Conservation (phyloP, 2,888 invertebrate genomes). For the Aporophyla lueneburgensis region DNA sequence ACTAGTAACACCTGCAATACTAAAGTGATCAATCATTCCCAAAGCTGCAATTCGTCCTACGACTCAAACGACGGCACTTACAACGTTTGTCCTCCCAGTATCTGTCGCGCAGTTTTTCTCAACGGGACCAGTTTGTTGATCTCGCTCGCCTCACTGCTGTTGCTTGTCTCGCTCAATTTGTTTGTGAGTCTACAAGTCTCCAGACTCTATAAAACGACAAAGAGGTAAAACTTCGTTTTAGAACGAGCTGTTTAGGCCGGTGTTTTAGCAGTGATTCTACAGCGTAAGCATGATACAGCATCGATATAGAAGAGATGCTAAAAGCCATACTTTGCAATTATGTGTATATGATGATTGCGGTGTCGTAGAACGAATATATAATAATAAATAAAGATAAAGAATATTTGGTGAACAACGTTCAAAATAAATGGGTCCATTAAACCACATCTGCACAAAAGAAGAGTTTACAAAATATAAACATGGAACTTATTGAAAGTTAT, state of each 20-base stretch:
- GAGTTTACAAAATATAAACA: neutral
- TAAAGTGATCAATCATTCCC: slow-evolving; percentile 1
- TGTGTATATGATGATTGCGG: too few relatives aligned
- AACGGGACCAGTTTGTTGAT: neutral
- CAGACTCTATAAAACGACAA: neutral
- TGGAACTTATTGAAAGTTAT: neutral
- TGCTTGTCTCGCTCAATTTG: neutral
- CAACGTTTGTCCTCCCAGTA: slow-evolving; percentile 12
- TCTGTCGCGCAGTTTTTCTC: slow-evolving; percentile 6
- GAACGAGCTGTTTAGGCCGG: neutral
- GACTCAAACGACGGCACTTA: slow-evolving; percentile 12
- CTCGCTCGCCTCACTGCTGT: neutral
- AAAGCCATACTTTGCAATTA: neutral
- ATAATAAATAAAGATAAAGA: neutral
- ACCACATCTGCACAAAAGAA: neutral
- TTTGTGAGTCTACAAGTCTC: neutral
- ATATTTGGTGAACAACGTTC: neutral
- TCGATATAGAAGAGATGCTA: neutral
- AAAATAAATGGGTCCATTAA: neutral
- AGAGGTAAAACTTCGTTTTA: neutral
- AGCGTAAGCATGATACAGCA: neutral
- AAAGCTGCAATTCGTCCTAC: neutral
- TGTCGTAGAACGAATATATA: neutral
- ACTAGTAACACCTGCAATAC: neutral
- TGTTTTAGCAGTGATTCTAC: neutral